Conservation (phyloP, 2,888 invertebrate genomes). For the Synanthedon andrenaeformis region DNA sequence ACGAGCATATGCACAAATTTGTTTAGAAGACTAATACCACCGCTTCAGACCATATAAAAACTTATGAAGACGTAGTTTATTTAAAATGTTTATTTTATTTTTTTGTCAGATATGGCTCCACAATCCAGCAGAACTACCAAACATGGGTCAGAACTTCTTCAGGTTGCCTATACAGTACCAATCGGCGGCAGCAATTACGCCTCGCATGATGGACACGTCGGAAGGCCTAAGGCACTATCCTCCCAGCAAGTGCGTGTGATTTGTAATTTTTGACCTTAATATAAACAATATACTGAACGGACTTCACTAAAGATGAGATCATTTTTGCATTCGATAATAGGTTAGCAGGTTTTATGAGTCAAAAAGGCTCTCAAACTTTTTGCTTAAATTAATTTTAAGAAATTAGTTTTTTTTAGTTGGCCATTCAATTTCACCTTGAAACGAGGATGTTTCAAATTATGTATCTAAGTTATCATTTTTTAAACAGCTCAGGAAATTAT, state of each 20-base stretch:
- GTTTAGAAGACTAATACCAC: too few species aligned
- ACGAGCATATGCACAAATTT: too few species aligned
- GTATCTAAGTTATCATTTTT: too few species aligned
- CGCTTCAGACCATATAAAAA: too few species aligned
- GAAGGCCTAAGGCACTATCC: slow-evolving; percentile 67
- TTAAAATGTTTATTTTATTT: neutral
- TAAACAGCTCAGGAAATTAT: too few species aligned
- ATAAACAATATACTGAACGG: neutral
- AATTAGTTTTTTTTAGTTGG: neutral
- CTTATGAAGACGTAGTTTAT: slow-evolving; percentile 14
- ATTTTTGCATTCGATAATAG: neutral
- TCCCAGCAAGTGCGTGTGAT: slow-evolving; percentile 39
- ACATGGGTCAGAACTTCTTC: slow-evolving; percentile 73
- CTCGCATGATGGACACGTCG: slow-evolving; percentile 75
- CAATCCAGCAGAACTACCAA: slow-evolving; percentile 72
- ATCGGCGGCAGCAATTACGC: slow-evolving; percentile 72
- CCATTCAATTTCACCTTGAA: neutral
- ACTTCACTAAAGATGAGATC: neutral
- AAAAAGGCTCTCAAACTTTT: neutral
- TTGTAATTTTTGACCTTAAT: neutral
- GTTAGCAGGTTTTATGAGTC: neutral
- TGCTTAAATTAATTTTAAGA: neutral
- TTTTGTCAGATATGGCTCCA: slow-evolving; percentile 64
- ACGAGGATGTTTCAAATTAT: neutral
- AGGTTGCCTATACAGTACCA: slow-evolving; percentile 73